Percentiles rank a stretch among this genome's conserved stretches.
These are phyloP conservation scores for Ctena decussata DNA, from an alignment of 2,888 invertebrate species.

Conservation along the genomic window DNA sequence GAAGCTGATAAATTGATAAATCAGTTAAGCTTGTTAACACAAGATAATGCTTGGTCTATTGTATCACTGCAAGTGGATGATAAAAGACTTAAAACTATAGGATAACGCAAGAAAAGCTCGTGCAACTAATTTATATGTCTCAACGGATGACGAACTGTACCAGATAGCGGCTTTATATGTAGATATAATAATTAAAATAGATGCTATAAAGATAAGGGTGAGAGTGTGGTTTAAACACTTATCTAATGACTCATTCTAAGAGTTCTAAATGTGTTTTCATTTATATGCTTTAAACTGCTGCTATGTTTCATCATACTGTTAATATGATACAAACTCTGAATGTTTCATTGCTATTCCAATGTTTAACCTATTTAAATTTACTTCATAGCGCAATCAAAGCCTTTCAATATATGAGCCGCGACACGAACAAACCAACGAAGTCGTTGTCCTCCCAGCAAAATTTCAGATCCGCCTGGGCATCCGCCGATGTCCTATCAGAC, in stretches of 20 bases:
- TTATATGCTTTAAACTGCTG: no score
- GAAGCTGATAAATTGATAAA: not conserved
- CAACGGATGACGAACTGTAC: not conserved
- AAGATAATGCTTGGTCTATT: not conserved
- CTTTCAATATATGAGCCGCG: no score
- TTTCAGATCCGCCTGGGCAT: no score
- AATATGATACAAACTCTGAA: no score
- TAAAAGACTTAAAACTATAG: not conserved
- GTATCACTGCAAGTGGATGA: not conserved
- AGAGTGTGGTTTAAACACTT: not conserved
- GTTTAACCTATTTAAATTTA: no score
- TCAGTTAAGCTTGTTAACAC: not conserved
- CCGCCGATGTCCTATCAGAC: no score
- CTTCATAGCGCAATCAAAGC: no score
- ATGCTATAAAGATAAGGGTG: not conserved
- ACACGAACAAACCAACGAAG: no score
- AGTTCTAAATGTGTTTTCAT: no score
- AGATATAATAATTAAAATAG: not conserved
- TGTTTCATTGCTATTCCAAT: no score
- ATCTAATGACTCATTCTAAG: not conserved
- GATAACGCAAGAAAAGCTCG: not conserved
- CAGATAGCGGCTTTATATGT: not conserved
- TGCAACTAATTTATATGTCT: not conserved
- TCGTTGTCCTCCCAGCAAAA: no score
- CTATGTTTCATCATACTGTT: no score